Evolutionary conservation across 2,113 vertebrate genomes (phyloP).

Genomic region (Nematolebias whitei): DNA sequence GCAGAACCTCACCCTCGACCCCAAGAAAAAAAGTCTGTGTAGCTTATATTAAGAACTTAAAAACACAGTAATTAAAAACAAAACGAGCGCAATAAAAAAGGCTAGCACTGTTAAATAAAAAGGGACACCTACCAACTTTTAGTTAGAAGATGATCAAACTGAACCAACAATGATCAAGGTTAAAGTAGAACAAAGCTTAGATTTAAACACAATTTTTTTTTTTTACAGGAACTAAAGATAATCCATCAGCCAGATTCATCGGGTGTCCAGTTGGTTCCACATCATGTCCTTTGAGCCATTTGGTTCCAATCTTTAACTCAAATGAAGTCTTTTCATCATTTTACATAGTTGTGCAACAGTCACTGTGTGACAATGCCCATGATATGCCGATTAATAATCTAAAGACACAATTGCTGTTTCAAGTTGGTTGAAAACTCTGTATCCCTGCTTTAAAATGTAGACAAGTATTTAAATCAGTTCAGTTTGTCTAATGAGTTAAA

Average conservation of each 20-base stretch:
- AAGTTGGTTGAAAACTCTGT: not conserved
- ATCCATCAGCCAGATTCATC: not conserved
- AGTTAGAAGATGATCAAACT: too few species aligned
- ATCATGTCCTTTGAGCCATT: not conserved
- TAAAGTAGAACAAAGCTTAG: not conserved
- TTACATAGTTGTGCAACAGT: not conserved
- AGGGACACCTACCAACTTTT: too few species aligned
- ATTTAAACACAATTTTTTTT: too few species aligned
- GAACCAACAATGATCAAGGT: too few species aligned
- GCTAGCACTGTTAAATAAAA: too few species aligned
- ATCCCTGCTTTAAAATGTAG: not conserved
- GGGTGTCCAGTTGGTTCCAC: not conserved
- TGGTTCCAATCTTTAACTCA: not conserved
- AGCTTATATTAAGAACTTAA: too few species aligned
- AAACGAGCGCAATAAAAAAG: too few species aligned
- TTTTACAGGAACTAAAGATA: too few species aligned
- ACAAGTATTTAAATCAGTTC: not conserved
- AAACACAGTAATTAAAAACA: too few species aligned
- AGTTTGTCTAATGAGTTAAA: not conserved
- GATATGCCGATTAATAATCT: not conserved
- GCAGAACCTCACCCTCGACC: too few species aligned
- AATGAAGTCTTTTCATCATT: not conserved
- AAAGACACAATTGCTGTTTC: not conserved
- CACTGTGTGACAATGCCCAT: not conserved
- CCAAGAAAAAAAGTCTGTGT: too few species aligned